Evolutionary conservation across 2,888 invertebrate genomes (phyloP).

Genomic region (Pemphredon lugubris): DNA sequence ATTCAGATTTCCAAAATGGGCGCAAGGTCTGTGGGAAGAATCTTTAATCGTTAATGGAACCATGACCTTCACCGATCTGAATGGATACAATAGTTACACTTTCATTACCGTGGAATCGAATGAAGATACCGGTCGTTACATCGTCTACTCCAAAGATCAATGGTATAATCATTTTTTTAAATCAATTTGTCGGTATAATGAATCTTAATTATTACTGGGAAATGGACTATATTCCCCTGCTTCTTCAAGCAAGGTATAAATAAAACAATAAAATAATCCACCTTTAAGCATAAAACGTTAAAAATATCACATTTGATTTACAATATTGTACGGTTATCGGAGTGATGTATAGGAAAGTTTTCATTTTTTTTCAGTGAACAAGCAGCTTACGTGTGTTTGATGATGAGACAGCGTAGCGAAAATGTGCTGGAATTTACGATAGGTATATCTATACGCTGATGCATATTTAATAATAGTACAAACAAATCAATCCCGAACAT

Average conservation of each 20-base stretch:
- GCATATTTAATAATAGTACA: background rate
- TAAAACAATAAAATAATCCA: too few relatives aligned
- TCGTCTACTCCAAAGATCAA: conserved; percentile 81
- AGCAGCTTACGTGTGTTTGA: conserved; percentile 83
- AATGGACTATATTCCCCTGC: too few relatives aligned
- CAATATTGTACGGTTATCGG: conserved; percentile 1
- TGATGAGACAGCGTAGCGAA: conserved; percentile 83
- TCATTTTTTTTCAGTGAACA: conserved; percentile 83
- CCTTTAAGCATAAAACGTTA: too few relatives aligned
- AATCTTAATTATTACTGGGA: too few relatives aligned
- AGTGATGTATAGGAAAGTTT: too few relatives aligned
- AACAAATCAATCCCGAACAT: too few relatives aligned
- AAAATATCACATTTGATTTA: too few relatives aligned
- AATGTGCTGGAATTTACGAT: conserved; percentile 84
- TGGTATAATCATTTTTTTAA: conserved; percentile 75
- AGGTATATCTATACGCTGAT: conserved; percentile 63
- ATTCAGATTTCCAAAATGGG: conserved; percentile 84
- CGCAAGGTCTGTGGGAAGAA: conserved; percentile 85
- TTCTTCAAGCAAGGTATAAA: too few relatives aligned
- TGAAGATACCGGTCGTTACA: conserved; percentile 79
- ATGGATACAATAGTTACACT: conserved; percentile 81
- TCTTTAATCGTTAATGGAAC: conserved; percentile 80
- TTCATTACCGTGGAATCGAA: conserved; percentile 80
- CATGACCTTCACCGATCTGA: conserved; percentile 81
- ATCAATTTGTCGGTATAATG: too few relatives aligned